These are phyloP conservation scores for Callionymus lyra DNA, from an alignment of 2,113 vertebrate genomes.

Conservation along the genomic window DNA sequence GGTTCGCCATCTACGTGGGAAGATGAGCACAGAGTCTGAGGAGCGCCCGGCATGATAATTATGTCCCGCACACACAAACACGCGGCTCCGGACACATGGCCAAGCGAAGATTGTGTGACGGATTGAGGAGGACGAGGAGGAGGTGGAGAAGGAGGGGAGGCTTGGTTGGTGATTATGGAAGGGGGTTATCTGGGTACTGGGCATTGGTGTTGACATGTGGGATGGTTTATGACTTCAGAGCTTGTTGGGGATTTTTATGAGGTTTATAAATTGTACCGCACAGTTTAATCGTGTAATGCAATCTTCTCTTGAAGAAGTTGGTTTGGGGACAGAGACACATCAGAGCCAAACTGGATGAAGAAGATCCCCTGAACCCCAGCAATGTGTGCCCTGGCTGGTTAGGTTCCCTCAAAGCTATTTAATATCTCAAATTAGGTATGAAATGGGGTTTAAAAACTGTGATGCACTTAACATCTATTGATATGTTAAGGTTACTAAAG, in stretches of 20 bases:
- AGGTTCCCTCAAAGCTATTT: too few species aligned
- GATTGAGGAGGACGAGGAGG: too few species aligned
- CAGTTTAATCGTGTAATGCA: not conserved
- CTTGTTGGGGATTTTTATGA: constrained; percentile 3
- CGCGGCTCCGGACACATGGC: constrained; percentile 9
- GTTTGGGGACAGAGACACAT: not conserved
- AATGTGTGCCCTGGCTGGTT: too few species aligned
- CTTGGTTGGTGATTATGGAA: constrained; percentile 2
- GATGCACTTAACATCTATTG: too few species aligned
- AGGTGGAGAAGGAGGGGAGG: not conserved
- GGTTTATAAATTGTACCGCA: constrained; percentile 9
- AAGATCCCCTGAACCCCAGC: too few species aligned
- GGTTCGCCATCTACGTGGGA: constrained; percentile 45
- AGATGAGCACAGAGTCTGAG: constrained; percentile 33
- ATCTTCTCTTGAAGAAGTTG: not conserved
- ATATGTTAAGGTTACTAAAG: too few species aligned
- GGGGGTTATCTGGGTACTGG: constrained; percentile 5
- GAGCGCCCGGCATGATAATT: constrained; percentile 52
- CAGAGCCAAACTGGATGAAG: not conserved
- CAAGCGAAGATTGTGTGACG: constrained; percentile 11
- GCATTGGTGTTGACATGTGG: constrained; percentile 10
- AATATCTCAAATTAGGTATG: too few species aligned
- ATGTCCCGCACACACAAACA: constrained; percentile 18
- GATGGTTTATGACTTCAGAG: constrained; percentile 8
- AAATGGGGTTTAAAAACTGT: too few species aligned